Base-by-base conservation (phyloP, 2,797 vertebrate genomes). In the Apodemus agrarius region DNA sequence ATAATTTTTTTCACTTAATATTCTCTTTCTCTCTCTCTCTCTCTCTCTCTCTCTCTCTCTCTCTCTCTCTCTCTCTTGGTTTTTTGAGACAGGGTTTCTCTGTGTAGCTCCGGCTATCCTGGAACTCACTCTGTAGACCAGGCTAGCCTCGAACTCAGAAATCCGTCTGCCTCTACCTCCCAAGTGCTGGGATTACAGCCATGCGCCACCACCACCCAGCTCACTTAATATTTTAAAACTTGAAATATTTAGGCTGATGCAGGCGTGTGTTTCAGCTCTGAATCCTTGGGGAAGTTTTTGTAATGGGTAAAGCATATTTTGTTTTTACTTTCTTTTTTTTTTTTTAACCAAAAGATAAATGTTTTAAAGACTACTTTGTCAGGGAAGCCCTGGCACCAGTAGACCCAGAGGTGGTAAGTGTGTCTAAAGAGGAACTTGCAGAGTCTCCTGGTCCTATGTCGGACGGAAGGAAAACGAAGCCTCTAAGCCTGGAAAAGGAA, bases 261-360 rank as follows among this genome's bases (percentile, higher is more conserved):
- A 59, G 88, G 92, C 22, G 37, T 57, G 46, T 80, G 37, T 46
- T 95, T 89, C 75, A 72, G 17, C 57, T 85, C 79, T 82, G 94
- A 93, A 89, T 52, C 9, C 37, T 89, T 94, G 37, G 31, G 72
- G n/a, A 93, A 49, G 87, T 9, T 95, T 96, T 89, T 78, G 6
- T 90, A 84, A 84, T 84, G 16, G 37, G 29, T n/a, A 74, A 90
- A 43, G 26, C 65, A n/a, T 65, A 22, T 5, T 3, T 89, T 63
- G 8, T 31, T 92, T 90, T 78, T 63, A 16, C 78, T 72, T 89
- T 74, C 40, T 4, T 69, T 72, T 37, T 69, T 85, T 74, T 37
- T 72, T 81, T 79, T 52, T 34, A 9, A 9, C 72, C 14, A n/a
- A 6, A 67, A 49, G 59, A 19, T n/a, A 17, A 89, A n/a, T 69